A percentile compares a stretch with the other conserved stretches of the same genome.
Conservation (phyloP, 2,888 invertebrate species). For the Lochmaea crataegi region DNA sequence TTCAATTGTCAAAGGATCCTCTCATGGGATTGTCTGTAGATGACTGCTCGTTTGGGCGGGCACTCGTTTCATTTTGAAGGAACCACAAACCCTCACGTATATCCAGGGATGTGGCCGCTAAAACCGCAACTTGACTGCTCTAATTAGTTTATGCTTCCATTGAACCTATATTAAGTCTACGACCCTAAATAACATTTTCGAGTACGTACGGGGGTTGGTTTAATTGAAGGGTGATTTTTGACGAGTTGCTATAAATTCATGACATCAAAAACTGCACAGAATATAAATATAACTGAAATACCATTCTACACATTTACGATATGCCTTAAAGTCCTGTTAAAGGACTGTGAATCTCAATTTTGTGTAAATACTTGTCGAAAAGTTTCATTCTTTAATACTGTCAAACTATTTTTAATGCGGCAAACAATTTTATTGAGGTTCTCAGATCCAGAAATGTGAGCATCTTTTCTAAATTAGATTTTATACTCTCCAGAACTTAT, state of each 20-base stretch:
- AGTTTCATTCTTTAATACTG: no score
- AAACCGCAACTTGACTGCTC: conserved; percentile 11
- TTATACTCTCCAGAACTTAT: no score
- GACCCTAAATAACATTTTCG: neutral
- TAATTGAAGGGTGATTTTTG: neutral
- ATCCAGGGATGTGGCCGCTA: conserved; percentile 1
- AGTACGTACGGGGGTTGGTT: neutral
- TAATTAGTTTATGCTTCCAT: conserved; percentile 6
- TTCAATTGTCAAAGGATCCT: neutral
- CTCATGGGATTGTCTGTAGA: conserved; percentile 5
- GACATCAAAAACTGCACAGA: neutral
- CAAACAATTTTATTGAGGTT: no score
- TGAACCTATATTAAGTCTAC: conserved; percentile 5
- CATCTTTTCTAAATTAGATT: no score
- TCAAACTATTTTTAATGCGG: no score
- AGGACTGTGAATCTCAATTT: no score
- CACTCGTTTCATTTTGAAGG: neutral
- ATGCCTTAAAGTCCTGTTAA: no score
- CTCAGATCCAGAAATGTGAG: no score
- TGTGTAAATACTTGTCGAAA: no score
- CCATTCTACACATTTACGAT: no score
- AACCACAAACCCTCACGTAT: neutral
- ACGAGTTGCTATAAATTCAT: neutral
- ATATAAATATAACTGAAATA: neutral
- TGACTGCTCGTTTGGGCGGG: neutral